Evolutionary conservation across 1,140 invertebrate species (phyloP).

Genomic region (Papilio aristodemus): DNA sequence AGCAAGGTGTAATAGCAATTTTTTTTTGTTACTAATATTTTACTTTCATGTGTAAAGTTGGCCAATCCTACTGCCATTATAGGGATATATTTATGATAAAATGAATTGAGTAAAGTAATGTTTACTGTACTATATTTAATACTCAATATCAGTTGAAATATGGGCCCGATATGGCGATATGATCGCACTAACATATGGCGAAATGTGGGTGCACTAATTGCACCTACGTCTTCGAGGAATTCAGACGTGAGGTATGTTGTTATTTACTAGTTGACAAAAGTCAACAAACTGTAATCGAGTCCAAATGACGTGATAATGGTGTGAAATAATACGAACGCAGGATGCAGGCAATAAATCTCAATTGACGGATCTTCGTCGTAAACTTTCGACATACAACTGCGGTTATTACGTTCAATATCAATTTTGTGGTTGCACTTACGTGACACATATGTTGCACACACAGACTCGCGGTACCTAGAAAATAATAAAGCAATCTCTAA

Average conservation of each 20-base stretch:
- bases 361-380: slow-evolving; percentile 37
- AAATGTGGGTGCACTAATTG: too few relatives aligned
- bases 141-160: too few relatives aligned
- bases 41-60: too few relatives aligned
- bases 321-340: slow-evolving; percentile 34
- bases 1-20: background rate
- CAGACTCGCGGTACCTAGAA: background rate
- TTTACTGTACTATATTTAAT: too few relatives aligned
- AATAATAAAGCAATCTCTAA: background rate
- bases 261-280: background rate
- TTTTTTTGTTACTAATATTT: background rate
- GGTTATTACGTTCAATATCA: slow-evolving; percentile 11
- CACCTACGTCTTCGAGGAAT: too few relatives aligned
- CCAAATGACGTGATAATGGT: slow-evolving; percentile 20
- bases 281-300: slow-evolving; percentile 1
- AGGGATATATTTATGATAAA: too few relatives aligned
- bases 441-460: background rate
- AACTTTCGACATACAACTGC: slow-evolving; percentile 22
- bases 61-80: too few relatives aligned
- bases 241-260: too few relatives aligned
- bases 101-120: too few relatives aligned
- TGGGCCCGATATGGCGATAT: too few relatives aligned
- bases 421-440: background rate
- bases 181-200: too few relatives aligned
- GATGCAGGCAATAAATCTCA: slow-evolving; percentile 47